These are phyloP conservation scores for Frankliniella fusca DNA, from an alignment of 2,888 invertebrate species.

Conservation along the genomic window DNA sequence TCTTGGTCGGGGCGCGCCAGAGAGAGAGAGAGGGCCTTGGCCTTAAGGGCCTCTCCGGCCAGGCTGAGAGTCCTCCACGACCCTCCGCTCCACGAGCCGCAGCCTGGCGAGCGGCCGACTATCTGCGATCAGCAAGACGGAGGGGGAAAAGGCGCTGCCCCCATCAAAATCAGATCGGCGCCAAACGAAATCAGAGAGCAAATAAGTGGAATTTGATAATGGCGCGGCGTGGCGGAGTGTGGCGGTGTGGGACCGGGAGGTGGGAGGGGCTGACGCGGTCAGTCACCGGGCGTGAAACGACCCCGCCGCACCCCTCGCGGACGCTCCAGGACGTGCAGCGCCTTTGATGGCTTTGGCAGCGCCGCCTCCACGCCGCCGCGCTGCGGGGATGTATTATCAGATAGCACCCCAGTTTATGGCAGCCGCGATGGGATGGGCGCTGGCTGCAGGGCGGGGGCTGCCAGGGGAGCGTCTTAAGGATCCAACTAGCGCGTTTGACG, in stretches of 20 bases:
- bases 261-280: neutral
- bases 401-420: slow-evolving; percentile 12
- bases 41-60: neutral
- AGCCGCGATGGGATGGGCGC: neutral
- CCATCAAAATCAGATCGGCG: neutral
- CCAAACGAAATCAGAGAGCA: neutral
- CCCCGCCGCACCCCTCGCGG: neutral
- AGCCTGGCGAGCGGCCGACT: neutral
- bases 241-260: neutral
- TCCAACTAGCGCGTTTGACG: neutral
- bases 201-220: neutral
- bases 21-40: too few relatives aligned
- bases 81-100: neutral
- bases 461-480: neutral
- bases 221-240: neutral
- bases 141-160: neutral
- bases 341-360: slow-evolving; percentile 4
- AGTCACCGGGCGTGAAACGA: slow-evolving; percentile 1
- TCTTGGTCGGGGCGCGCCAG: neutral
- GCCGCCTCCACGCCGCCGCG: neutral
- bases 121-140: too few relatives aligned
- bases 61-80: neutral
- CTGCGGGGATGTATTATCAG: neutral
- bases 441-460: neutral
- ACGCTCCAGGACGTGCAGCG: neutral